These are phyloP conservation scores for Heteropelma amictum DNA, from an alignment of 2,888 invertebrate genomes.

Conservation along the genomic window DNA sequence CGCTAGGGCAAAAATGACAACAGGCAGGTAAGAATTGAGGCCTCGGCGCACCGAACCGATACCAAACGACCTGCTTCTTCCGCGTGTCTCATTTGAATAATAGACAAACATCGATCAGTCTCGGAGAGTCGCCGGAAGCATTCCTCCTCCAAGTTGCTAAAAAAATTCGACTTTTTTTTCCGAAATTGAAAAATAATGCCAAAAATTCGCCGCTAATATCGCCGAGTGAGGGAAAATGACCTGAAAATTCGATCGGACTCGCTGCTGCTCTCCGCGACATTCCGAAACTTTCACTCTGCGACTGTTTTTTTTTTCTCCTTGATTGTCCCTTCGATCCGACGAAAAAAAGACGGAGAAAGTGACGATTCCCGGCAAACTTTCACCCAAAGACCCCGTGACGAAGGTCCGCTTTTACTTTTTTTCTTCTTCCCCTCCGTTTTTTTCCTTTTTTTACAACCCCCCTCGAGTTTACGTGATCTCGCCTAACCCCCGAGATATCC, in stretches of 20 bases:
- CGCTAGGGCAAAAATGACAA: constrained; percentile 43
- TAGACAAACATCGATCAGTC: not conserved
- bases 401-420: constrained; percentile 33
- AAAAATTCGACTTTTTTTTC: not conserved
- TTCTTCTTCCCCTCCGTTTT: not conserved
- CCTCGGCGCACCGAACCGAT: too few relatives aligned
- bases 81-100: not conserved
- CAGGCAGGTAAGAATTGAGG: constrained; percentile 14
- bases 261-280: not conserved
- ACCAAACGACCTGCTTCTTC: too few relatives aligned
- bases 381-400: constrained; percentile 42
- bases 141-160: not conserved
- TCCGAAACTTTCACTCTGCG: constrained; percentile 51
- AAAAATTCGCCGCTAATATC: not conserved
- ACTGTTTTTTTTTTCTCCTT: constrained; percentile 36
- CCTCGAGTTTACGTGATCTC: constrained; percentile 31
- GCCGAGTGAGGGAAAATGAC: not conserved
- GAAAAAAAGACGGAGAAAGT: constrained; percentile 45
- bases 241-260: constrained; percentile 14
- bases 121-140: too few relatives aligned
- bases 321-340: constrained; percentile 22
- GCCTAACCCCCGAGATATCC: constrained; percentile 22
- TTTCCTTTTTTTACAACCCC: constrained; percentile 52
- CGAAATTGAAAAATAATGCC: not conserved
- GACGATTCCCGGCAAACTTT: constrained; percentile 48